A percentile compares a stretch with the other conserved stretches of the same genome.
Conservation (phyloP, 2,888 invertebrate genomes). For the Polyploca ridens region DNA sequence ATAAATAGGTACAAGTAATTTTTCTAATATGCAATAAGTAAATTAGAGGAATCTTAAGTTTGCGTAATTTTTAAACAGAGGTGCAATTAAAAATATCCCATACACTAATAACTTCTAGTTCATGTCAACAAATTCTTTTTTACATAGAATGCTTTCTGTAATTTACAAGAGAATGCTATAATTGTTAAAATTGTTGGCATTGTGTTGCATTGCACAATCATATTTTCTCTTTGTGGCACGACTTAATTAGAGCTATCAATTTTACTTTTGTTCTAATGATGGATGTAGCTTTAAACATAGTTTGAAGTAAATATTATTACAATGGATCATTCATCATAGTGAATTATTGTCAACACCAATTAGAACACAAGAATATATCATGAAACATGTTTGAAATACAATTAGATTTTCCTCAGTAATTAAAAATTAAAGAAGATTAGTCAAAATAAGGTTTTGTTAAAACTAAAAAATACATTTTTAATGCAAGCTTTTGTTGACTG, state of each 20-base stretch:
- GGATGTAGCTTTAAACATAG: background rate
- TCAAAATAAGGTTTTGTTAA: too few species aligned
- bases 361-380: background rate
- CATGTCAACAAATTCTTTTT: too few species aligned
- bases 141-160: background rate
- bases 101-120: background rate
- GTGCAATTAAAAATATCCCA: too few species aligned
- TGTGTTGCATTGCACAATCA: slow-evolving; percentile 14
- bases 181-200: slow-evolving; percentile 15
- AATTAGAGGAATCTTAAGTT: too few species aligned
- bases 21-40: too few species aligned
- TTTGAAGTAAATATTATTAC: background rate
- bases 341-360: slow-evolving; percentile 6
- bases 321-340: background rate
- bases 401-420: background rate
- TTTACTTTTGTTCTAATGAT: slow-evolving; percentile 2
- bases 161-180: slow-evolving; percentile 14
- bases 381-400: too few species aligned
- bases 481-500: too few species aligned
- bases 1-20: too few species aligned
- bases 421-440: slow-evolving; percentile 11
- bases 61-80: too few species aligned
- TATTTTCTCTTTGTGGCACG: slow-evolving; percentile 18
- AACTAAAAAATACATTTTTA: too few species aligned
- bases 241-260: slow-evolving; percentile 3